Base-by-base conservation (phyloP, 2,113 vertebrate genomes). In the Paradoxurus hermaphroditus region DNA sequence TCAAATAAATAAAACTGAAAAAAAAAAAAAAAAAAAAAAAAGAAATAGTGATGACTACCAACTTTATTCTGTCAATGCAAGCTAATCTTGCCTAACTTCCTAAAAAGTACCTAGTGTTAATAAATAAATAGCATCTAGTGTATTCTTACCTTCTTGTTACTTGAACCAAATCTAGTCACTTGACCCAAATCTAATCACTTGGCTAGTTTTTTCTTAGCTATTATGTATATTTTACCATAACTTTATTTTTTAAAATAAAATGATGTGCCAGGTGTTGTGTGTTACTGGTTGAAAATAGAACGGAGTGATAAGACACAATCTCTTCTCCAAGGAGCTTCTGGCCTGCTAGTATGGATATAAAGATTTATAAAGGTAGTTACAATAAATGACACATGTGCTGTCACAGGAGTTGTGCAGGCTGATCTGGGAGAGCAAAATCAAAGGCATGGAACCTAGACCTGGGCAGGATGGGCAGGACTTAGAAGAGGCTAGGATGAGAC, bases 191-290 rank as follows among this genome's bases (percentile, higher is more conserved):
- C 39, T 62, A 93, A 16, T 44, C 51, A 81, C 31, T 62, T 91
- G 36, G 9, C 21, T 94, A 88, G 19, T 70, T 68, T 95, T 8
- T 25, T 23, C 39, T 41, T 39, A 90, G 41, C 63, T 86, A 90
- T 56, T 65, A 75, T 27, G 36, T 49, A 2, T 67, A 63, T 49
- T 41, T 91, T 49, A 92, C 23, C 3, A 36, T 84, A 95, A 34
- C 11, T 94, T 96, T 90, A 83, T 81, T 95, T 94, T 62, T 81
- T 73, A 83, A 91, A 92, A 91, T 11, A 46, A 91, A 81, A 41
- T 86, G 59, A 94, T 87, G 14, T 46, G 39, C 9, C 62, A 95
- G 31, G 13, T 94, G 39, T 83, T 85, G 0, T 73, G 75, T 79
- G 75, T 63, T 77, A 56, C 15, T n/a, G 59, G 27, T 7, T 95